Conservation (phyloP, 2,888 invertebrate species). For the Agrenia bidenticulata region DNA sequence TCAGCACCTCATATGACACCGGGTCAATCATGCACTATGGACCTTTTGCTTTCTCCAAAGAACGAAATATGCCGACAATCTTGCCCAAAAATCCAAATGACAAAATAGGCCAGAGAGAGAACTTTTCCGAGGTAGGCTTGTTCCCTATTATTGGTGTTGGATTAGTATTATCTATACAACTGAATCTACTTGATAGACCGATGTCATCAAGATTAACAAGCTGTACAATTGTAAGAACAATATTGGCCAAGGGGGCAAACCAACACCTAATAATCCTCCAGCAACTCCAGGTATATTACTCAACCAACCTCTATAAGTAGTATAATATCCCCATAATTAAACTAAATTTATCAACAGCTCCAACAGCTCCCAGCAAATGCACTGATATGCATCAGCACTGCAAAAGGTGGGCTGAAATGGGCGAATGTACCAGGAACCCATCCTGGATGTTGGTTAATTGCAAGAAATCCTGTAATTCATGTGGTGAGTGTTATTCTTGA, state of each 20-base stretch:
- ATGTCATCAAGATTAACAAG: slow-evolving; percentile 54
- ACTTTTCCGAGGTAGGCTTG: slow-evolving; percentile 54
- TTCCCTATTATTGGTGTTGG: not conserved
- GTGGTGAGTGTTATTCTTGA: slow-evolving; percentile 45
- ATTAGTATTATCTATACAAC: no score
- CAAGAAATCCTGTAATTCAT: slow-evolving; percentile 53
- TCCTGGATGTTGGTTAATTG: slow-evolving; percentile 55
- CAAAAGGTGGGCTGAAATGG: slow-evolving; percentile 52
- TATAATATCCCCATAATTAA: no score
- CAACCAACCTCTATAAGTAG: no score
- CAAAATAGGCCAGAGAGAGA: slow-evolving; percentile 55
- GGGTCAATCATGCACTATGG: slow-evolving; percentile 57
- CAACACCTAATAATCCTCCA: not conserved
- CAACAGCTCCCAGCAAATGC: slow-evolving; percentile 28
- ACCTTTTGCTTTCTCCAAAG: slow-evolving; percentile 55
- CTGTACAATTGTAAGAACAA: slow-evolving; percentile 53
- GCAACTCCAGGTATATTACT: slow-evolving; percentile 3
- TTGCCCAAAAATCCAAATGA: slow-evolving; percentile 53
- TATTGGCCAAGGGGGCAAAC: slow-evolving; percentile 10
- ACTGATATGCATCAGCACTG: slow-evolving; percentile 52
- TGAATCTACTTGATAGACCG: slow-evolving; percentile 41
- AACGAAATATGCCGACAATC: slow-evolving; percentile 54
- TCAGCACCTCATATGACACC: slow-evolving; percentile 55
- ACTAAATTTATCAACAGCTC: not conserved
- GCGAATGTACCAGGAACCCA: slow-evolving; percentile 54